phyloP scores from a whole-genome alignment of 2,888 invertebrate genomes.

The Morinoia aosen region DNA sequence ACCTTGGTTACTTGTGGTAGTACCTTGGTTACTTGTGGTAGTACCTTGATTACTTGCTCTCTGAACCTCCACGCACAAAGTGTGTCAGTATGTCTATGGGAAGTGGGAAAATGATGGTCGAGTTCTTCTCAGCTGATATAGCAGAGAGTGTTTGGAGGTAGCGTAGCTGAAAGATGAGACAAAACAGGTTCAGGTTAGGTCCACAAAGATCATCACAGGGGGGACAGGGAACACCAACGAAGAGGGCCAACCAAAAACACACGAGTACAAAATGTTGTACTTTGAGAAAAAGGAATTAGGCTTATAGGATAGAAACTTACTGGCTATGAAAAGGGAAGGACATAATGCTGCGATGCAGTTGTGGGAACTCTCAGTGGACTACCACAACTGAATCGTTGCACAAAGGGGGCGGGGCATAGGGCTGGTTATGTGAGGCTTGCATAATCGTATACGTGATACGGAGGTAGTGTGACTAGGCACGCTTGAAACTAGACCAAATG shows the following conservation, averaged over 20 bases:
- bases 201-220: not conserved
- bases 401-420: not conserved
- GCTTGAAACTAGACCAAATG: not conserved
- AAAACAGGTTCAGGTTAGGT: conserved; percentile 34
- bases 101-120: conserved; percentile 67
- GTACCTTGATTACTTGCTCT: conserved; percentile 31
- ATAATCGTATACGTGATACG: not conserved
- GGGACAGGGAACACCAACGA: not conserved
- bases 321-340: not conserved
- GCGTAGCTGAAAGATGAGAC: conserved; percentile 56
- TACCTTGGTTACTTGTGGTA: conserved; percentile 3
- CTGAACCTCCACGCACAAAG: conserved; percentile 49
- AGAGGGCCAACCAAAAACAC: conserved; percentile 2
- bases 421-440: not conserved
- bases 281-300: not conserved
- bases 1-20: not conserved
- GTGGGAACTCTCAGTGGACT: not conserved
- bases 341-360: not conserved
- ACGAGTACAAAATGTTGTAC: not conserved
- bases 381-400: not conserved
- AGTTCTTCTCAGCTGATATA: conserved; percentile 67
- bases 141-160: conserved; percentile 65
- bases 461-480: not conserved
- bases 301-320: conserved; percentile 4
- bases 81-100: conserved; percentile 65